Base-by-base conservation (phyloP, 1,140 invertebrate genomes). In the Wasmannia auropunctata region DNA sequence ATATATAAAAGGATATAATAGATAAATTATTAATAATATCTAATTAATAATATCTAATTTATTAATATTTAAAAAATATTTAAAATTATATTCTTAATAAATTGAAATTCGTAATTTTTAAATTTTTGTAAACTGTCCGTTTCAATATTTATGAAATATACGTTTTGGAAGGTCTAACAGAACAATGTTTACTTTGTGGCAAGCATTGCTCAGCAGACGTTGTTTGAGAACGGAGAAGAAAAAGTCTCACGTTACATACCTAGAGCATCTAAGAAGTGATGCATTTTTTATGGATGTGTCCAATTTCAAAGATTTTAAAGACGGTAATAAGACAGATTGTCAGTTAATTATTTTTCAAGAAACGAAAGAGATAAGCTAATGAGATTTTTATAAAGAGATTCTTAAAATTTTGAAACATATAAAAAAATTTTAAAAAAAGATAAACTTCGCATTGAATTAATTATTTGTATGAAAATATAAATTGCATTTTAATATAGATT, bases 221-320 rank as follows among this genome's bases (percentile, higher is more conserved):
- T 83, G 40, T 56, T 74, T 14, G 19, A 43, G 54, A 76, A 80
- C 54, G 69, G 28, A 14, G 8, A n/a, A 22, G 19, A 74, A 46
- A 81, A 83, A 58, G 37, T 74, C 28, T 83, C 67, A 46, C 2
- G 37, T 83, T 83, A 74, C 79, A 72, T n/a, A n/a, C n/a, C n/a
- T n/a, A 19, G 8, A 31, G 10, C 28, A 19, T 43, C 37, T 22
- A 5, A 40, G 34, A 37, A 65, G 4, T 37, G 25, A 22, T 22
- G 37, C 14, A 46, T 11, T 80, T n/a, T 34, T 25, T 28, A 0
- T 14, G n/a, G n/a, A 4, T 3, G n/a, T n/a, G n/a, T 40, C 7
- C 11, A 3, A 37, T 67, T 67, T n/a, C 16, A 69, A 37, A 40
- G 4, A 6, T 75, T 75, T 40, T 28, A 34, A 31, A 56, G 11